A percentile compares a stretch with the other conserved stretches of the same genome.
phyloP scores from a whole-genome alignment of 1,140 invertebrate genomes.

The Caenorhabditis tropicalis region DNA sequence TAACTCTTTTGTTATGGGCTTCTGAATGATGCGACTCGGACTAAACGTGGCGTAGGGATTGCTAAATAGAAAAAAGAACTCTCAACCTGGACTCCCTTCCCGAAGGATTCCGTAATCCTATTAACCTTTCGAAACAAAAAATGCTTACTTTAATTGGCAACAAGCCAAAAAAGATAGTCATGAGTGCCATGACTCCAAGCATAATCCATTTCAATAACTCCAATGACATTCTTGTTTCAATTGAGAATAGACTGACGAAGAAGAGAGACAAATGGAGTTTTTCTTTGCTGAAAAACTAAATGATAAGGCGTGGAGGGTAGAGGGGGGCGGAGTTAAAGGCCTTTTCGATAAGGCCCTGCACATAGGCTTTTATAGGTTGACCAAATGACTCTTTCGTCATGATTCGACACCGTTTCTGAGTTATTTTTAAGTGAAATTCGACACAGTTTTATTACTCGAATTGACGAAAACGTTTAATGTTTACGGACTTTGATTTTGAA shows the following conservation, averaged over 20 bases:
- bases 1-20: no score
- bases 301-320: background rate
- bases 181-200: conserved; percentile 69
- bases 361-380: background rate
- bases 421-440: background rate
- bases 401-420: background rate
- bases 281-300: background rate
- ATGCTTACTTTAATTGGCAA: conserved; percentile 72
- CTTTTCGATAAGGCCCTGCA: conserved; percentile 35
- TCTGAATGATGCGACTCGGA: no score
- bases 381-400: conserved; percentile 21
- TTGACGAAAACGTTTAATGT: background rate
- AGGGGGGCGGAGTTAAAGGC: background rate
- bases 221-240: background rate
- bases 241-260: background rate
- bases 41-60: no score
- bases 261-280: background rate
- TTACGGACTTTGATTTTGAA: background rate
- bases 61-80: no score
- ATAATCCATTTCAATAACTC: conserved; percentile 71
- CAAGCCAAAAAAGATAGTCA: conserved; percentile 72
- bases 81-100: no score
- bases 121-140: conserved; percentile 54
- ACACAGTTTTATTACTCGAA: background rate
- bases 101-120: no score